Evolutionary conservation across 2,113 vertebrate genomes (phyloP), one percentile per base, ranked within the genome.

Genomic region (Eleginops maclovinus): DNA sequence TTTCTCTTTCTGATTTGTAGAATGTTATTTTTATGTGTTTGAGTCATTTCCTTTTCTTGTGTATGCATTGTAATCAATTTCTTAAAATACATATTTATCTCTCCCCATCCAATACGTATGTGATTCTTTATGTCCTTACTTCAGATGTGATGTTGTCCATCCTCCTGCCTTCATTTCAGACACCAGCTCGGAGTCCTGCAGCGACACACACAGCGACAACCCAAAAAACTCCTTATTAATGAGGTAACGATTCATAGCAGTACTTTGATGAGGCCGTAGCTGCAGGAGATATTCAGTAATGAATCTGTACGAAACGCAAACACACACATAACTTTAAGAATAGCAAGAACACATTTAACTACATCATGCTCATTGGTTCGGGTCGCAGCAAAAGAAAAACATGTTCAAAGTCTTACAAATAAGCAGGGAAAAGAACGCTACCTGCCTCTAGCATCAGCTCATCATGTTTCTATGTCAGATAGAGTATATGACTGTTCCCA

Each of bases 201-300:
- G 24, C 65, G 9, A 10, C 24, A 4, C 53, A 9, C n/a, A n/a
- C 15, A 40, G 46, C 36, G 75, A 60, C 74, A 74, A 80, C 68
- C 47, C 79, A 58, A 49, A 12, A 26, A 67, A 66, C 43, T 63
- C 40, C 54, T 63, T 73, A 81, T 59, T 80, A 79, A 83, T 59
- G 76, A 70, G 62, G 51, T 58, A 60, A 72, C 66, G 53, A 60
- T 49, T 81, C 51, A 60, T 4, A 46, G 3, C 41, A 43, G 44
- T 68, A 13, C 47, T 59, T 22, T 36, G 24, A 11, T 4, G 15
- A 54, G 50, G 59, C 60, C 4, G 6, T 50, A 3, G 47, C 50
- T 69, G 36, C n/a, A 8, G 63, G 43, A 44, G 9, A 36, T 41
- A n/a, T 53, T 76, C 49, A 49, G 31, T 58, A 72, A 58, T 62